Evolutionary conservation across 2,797 vertebrate species (phyloP), one percentile per base, ranked within the genome.

Genomic region (Falco peregrinus): DNA sequence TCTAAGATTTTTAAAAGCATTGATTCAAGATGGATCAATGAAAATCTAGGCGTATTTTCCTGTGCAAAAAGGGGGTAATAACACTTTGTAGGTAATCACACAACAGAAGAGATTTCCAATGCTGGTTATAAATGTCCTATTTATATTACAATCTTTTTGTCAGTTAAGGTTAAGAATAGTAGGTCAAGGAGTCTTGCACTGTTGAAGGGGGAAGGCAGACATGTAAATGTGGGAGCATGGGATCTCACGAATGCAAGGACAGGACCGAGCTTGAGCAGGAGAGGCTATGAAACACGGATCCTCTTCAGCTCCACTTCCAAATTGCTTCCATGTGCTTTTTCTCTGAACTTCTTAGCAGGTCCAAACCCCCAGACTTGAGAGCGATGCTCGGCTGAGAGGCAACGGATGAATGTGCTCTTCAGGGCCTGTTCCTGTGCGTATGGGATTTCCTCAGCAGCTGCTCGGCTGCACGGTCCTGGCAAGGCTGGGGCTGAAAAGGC

Each of bases 1-100:
- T 98, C 98, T 98, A 98, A 99, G 98, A 99, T 99, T 99, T 99
- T 99, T 99, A 99, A 99, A 99, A 99, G 99, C 99, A 99, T 99
- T 98, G 99, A 99, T 99, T 99, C 97, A 57, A 97, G 97, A 98
- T 96, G 97, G 98, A 99, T 99, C 99, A 98, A 99, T 99, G 98
- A 97, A 98, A 99, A 99, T 99, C 98, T 98, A 98, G 98, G 98
- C 96, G 96, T 98, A 98, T 98, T 98, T 98, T 98, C 98, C 97
- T 97, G 98, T 98, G 98, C 98, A 98, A 99, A 99, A 98, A 98
- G 97, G 97, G 98, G 98, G 98, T 98, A 98, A 98, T 99, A 98
- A 99, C 98, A 98, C 98, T 99, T 98, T 98, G 98, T 98, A 98
- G 98, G 98, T 98, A 98, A 98, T 98, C 98, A 96, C 97, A 98